Conservation (phyloP, 2,113 vertebrate genomes). For the Arothron firmamentum region DNA sequence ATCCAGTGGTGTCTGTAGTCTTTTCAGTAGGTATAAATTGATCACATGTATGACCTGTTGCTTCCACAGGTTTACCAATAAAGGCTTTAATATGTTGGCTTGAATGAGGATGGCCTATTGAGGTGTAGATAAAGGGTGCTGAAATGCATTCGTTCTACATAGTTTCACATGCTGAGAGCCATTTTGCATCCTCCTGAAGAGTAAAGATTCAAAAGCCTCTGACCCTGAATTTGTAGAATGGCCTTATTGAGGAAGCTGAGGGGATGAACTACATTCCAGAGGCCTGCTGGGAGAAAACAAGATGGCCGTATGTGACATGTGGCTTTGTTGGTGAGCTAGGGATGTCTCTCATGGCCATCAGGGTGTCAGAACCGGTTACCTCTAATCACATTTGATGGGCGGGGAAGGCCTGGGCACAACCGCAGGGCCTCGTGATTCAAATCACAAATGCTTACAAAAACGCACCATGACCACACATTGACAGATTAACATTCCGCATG, state of each 20-base stretch:
- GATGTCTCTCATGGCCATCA: slow-evolving; percentile 74
- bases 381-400: slow-evolving; percentile 68
- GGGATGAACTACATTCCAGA: slow-evolving; percentile 68
- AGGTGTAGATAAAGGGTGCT: slow-evolving; percentile 50
- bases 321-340: slow-evolving; percentile 69
- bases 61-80: slow-evolving; percentile 57
- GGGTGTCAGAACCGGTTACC: slow-evolving; percentile 72
- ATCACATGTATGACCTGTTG: slow-evolving; percentile 44
- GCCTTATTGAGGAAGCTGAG: slow-evolving; percentile 51
- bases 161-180: slow-evolving; percentile 60
- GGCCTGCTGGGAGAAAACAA: slow-evolving; percentile 66
- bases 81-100: slow-evolving; percentile 38
- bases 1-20: slow-evolving; percentile 6
- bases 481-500: slow-evolving; percentile 77
- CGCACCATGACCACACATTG: slow-evolving; percentile 74
- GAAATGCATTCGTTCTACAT: slow-evolving; percentile 65
- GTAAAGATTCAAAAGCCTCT: slow-evolving; percentile 65
- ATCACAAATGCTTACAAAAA: slow-evolving; percentile 65
- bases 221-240: slow-evolving; percentile 65
- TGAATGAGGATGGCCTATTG: slow-evolving; percentile 53
- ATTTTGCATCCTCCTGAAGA: slow-evolving; percentile 59
- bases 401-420: slow-evolving; percentile 54
- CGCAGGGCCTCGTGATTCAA: slow-evolving; percentile 71
- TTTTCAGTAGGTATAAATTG: slow-evolving; percentile 5
- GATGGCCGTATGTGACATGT: slow-evolving; percentile 71